These are phyloP conservation scores for Falco peregrinus DNA, from an alignment of 2,797 vertebrate genomes.

Conservation along the genomic window DNA sequence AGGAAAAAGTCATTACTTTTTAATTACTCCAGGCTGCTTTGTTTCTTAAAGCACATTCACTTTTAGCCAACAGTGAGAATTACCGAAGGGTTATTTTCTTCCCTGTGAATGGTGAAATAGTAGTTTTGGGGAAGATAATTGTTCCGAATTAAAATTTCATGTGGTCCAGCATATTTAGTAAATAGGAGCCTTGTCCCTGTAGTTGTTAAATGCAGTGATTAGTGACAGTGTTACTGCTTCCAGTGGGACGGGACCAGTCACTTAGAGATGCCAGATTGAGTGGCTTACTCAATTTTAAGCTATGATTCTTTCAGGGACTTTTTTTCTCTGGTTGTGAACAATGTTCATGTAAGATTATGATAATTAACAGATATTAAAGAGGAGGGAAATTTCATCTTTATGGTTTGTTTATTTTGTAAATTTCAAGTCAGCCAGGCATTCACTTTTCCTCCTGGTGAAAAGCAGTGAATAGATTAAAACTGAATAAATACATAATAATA, in stretches of 20 bases:
- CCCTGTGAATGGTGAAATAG: background rate
- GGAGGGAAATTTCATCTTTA: background rate
- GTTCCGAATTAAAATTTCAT: slow-evolving; percentile 29
- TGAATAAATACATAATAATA: background rate
- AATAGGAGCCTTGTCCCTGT: background rate
- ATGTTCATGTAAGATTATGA: background rate
- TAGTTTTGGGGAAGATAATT: slow-evolving; percentile 22
- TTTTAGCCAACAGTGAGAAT: background rate
- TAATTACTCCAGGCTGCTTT: slow-evolving; percentile 15
- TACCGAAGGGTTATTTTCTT: background rate
- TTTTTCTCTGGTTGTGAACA: background rate
- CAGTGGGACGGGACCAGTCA: background rate
- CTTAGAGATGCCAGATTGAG: background rate
- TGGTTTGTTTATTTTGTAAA: background rate
- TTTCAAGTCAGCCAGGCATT: background rate
- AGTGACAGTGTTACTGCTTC: background rate
- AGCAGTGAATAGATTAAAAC: background rate
- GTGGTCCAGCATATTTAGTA: slow-evolving; percentile 7
- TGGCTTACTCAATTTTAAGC: background rate
- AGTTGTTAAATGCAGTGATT: background rate
- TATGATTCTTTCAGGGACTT: background rate
- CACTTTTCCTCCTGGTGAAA: background rate
- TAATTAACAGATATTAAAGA: background rate
- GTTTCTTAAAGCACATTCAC: slow-evolving; percentile 27
- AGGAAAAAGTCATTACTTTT: slow-evolving; percentile 49